A percentile compares a stretch with the other conserved stretches of the same genome.
Evolutionary conservation across 2,888 invertebrate species (phyloP).

Genomic region (Drosophila lacicola): DNA sequence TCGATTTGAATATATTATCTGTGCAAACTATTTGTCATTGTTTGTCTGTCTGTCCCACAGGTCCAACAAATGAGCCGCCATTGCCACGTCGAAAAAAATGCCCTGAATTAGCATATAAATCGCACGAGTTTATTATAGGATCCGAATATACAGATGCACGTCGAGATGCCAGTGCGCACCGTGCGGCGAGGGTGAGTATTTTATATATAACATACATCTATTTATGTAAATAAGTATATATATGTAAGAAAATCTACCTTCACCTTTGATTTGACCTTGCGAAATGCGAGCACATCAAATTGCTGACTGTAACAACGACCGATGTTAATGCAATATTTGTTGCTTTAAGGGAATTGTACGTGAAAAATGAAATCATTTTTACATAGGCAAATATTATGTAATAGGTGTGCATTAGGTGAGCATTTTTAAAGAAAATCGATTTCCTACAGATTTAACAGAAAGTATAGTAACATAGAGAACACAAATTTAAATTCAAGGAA

Average conservation of each 20-base stretch:
- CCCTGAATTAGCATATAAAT: slow-evolving; percentile 94
- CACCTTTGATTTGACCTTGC: slow-evolving; percentile 52
- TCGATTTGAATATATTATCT: slow-evolving; percentile 36
- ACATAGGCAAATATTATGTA: neutral
- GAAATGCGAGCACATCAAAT: slow-evolving; percentile 7
- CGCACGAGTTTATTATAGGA: slow-evolving; percentile 91
- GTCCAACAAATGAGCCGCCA: slow-evolving; percentile 90
- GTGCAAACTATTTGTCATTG: slow-evolving; percentile 25
- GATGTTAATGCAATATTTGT: slow-evolving; percentile 24
- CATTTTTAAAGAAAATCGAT: too few species aligned
- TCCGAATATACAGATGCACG: slow-evolving; percentile 88
- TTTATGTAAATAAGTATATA: slow-evolving; percentile 10
- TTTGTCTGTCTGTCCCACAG: slow-evolving; percentile 59
- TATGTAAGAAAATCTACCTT: slow-evolving; percentile 7
- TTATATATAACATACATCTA: neutral
- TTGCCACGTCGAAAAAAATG: slow-evolving; percentile 95
- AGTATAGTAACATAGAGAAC: too few species aligned
- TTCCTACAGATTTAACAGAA: too few species aligned
- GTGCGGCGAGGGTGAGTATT: slow-evolving; percentile 84
- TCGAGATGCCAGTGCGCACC: slow-evolving; percentile 84
- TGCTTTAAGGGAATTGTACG: neutral
- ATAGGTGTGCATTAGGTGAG: too few species aligned
- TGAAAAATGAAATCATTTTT: slow-evolving; percentile 20
- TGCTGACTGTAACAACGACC: slow-evolving; percentile 5
- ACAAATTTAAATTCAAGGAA: too few species aligned